Evolutionary conservation across 2,888 invertebrate genomes (phyloP).

Genomic region (Dorcus hopei): DNA sequence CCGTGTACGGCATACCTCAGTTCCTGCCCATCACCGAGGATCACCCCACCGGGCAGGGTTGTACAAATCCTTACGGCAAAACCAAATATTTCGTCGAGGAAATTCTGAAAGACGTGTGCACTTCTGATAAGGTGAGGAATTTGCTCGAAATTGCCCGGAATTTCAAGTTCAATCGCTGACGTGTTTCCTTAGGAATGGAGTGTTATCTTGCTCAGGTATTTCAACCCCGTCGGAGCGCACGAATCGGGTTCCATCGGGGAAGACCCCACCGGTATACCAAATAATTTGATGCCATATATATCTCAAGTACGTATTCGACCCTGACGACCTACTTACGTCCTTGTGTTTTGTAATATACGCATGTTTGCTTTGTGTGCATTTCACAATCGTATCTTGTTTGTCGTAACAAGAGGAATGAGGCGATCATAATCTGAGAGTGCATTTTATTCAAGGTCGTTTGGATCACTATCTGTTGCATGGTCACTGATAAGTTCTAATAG

Average conservation of each 20-base stretch:
- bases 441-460: background rate
- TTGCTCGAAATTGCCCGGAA: background rate
- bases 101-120: conserved; percentile 82
- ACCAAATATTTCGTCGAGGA: conserved; percentile 94
- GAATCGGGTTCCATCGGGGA: conserved; percentile 86
- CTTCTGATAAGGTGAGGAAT: conserved; percentile 66
- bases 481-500: too few species aligned
- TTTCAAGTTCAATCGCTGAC: conserved; percentile 3
- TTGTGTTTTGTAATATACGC: too few species aligned
- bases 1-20: conserved; percentile 88
- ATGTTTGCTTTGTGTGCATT: too few species aligned
- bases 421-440: background rate
- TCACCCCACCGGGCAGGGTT: conserved; percentile 76
- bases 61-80: conserved; percentile 91
- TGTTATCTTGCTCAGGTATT: conserved; percentile 83
- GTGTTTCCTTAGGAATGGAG: conserved; percentile 63
- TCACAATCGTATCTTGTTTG: too few species aligned
- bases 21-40: conserved; percentile 80
- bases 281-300: conserved; percentile 93
- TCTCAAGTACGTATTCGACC: conserved; percentile 58
- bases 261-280: conserved; percentile 86
- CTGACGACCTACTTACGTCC: too few species aligned
- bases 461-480: too few species aligned
- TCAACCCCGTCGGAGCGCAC: conserved; percentile 96
- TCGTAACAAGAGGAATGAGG: too few species aligned